Conservation (phyloP, 2,888 invertebrate species). For the Leucoptera coffeella region DNA sequence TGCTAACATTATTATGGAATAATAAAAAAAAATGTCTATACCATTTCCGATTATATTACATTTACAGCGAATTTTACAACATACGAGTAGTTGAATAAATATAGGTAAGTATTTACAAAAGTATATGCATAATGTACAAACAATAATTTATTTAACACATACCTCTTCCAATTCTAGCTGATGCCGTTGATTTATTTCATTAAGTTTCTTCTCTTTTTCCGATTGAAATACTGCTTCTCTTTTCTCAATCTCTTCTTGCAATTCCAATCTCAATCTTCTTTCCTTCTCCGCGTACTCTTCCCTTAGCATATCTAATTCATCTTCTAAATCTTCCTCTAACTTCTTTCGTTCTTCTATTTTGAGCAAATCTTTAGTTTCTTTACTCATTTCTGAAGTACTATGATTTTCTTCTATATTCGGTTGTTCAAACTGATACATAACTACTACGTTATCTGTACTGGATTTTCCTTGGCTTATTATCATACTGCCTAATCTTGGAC, state of each 20-base stretch:
- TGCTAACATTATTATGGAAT: no score
- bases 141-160: constrained; percentile 8
- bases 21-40: no score
- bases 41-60: no score
- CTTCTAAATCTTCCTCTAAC: constrained; percentile 43
- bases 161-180: constrained; percentile 39
- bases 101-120: no score
- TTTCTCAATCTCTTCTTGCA: constrained; percentile 46
- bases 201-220: constrained; percentile 29
- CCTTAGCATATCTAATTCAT: no score
- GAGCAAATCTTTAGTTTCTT: constrained; percentile 27
- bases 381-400: constrained; percentile 26
- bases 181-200: constrained; percentile 36
- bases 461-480: constrained; percentile 41
- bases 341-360: background rate
- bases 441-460: constrained; percentile 39
- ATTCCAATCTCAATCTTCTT: constrained; percentile 32
- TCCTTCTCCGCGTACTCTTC: constrained; percentile 34
- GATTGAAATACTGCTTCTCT: constrained; percentile 35
- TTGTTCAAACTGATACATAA: constrained; percentile 36
- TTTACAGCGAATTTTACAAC: no score
- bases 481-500: constrained; percentile 36
- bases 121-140: background rate
- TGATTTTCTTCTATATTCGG: constrained; percentile 24
- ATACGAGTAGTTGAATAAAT: no score